phyloP scores from a whole-genome alignment of 2,888 invertebrate species.

The Drosophila pseudotakahashii region DNA sequence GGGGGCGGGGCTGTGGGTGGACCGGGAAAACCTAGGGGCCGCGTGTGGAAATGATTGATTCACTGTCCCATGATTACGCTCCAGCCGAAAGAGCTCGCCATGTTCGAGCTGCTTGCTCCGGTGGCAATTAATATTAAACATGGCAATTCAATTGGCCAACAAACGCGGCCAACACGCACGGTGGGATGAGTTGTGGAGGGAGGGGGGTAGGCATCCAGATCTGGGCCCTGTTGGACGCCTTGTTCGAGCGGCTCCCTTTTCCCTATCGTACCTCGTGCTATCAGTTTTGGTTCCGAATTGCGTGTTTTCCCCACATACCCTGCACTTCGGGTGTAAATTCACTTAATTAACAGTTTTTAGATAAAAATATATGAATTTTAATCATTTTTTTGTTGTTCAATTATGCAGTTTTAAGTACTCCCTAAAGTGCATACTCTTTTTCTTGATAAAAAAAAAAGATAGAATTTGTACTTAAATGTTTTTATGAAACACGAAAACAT shows the following conservation, averaged over 20 bases:
- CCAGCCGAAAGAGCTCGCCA: slow-evolving; percentile 56
- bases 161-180: slow-evolving; percentile 35
- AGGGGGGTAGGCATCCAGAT: not conserved
- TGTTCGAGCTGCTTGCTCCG: slow-evolving; percentile 32
- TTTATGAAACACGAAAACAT: too few relatives aligned
- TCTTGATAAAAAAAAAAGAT: too few relatives aligned
- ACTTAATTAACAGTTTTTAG: slow-evolving; percentile 4
- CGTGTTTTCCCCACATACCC: slow-evolving; percentile 24
- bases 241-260: slow-evolving; percentile 25
- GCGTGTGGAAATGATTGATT: slow-evolving; percentile 81
- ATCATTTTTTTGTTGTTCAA: not conserved
- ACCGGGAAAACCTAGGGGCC: slow-evolving; percentile 38
- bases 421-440: too few relatives aligned
- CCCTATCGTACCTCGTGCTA: slow-evolving; percentile 27
- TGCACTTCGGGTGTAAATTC: slow-evolving; percentile 5
- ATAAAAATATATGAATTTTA: slow-evolving; percentile 3
- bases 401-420: not conserved
- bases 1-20: slow-evolving; percentile 30
- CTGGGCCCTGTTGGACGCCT: slow-evolving; percentile 36
- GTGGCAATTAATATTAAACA: slow-evolving; percentile 57
- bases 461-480: too few relatives aligned
- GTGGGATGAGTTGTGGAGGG: not conserved
- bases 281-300: slow-evolving; percentile 33
- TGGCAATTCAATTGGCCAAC: slow-evolving; percentile 53
- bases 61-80: slow-evolving; percentile 43